These are phyloP conservation scores for Iphiclides podalirius DNA, from an alignment of 2,888 invertebrate species.

Conservation along the genomic window DNA sequence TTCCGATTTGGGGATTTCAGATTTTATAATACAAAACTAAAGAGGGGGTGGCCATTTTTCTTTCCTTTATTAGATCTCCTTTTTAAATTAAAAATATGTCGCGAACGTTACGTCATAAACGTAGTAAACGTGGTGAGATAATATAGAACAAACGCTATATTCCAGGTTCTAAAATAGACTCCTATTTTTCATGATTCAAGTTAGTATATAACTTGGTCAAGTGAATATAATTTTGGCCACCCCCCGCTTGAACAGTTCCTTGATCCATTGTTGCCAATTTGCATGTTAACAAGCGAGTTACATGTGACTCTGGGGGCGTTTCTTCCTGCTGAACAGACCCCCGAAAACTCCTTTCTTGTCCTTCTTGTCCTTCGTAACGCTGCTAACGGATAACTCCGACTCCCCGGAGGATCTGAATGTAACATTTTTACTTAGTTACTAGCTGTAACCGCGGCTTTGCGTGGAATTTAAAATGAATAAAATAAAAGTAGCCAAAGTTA, in stretches of 20 bases:
- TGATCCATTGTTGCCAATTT: slow-evolving; percentile 3
- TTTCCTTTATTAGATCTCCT: too few relatives aligned
- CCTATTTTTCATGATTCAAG: neutral
- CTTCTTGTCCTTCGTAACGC: slow-evolving; percentile 73
- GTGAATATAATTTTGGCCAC: neutral
- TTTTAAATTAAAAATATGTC: too few relatives aligned
- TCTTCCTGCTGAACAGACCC: slow-evolving; percentile 80
- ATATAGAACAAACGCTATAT: too few relatives aligned
- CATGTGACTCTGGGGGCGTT: slow-evolving; percentile 79
- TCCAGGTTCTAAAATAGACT: neutral
- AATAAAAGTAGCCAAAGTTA: too few relatives aligned
- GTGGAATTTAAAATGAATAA: too few relatives aligned
- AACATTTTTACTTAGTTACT: too few relatives aligned
- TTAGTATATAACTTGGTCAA: neutral
- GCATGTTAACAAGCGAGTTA: slow-evolving; percentile 31
- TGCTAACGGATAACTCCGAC: slow-evolving; percentile 69
- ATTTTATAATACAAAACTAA: too few relatives aligned
- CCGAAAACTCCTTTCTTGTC: slow-evolving; percentile 82
- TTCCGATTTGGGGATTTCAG: too few relatives aligned
- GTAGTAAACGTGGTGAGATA: too few relatives aligned
- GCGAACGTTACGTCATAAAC: too few relatives aligned
- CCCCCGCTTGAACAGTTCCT: neutral
- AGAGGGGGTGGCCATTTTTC: too few relatives aligned
- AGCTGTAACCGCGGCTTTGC: too few relatives aligned
- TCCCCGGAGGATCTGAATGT: slow-evolving; percentile 67